A percentile compares a stretch with the other conserved stretches of the same genome.
phyloP scores from a whole-genome alignment of 2,113 vertebrate species.

The Burhinus oedicnemus region DNA sequence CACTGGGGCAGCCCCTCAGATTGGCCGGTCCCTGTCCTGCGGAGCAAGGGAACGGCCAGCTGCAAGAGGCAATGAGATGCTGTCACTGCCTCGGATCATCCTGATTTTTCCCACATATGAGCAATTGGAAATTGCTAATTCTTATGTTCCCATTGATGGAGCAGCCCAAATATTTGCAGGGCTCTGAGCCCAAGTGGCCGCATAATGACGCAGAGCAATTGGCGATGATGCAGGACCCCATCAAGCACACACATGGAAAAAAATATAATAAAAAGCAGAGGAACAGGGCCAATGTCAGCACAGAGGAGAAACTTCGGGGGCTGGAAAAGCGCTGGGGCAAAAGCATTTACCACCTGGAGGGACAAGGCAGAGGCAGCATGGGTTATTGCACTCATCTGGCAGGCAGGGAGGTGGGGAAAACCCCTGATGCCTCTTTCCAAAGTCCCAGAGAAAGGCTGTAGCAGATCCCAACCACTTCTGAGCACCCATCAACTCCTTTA shows the following conservation, averaged over 20 bases:
- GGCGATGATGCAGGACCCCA: fast-evolving
- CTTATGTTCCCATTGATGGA: neutral
- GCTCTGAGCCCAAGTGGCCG: fast-evolving
- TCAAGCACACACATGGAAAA: fast-evolving
- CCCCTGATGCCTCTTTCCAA: neutral
- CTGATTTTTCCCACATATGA: neutral
- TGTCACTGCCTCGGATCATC: neutral
- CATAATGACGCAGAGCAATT: fast-evolving
- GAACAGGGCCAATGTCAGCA: neutral
- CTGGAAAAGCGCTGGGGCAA: neutral
- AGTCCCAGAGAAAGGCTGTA: neutral
- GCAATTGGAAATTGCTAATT: neutral
- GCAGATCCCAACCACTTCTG: neutral
- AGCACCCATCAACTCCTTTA: neutral
- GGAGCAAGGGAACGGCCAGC: neutral
- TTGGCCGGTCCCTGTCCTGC: fast-evolving
- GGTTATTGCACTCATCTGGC: neutral
- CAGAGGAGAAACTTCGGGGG: neutral
- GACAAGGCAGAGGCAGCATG: neutral
- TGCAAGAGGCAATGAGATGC: neutral
- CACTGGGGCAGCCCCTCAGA: fast-evolving
- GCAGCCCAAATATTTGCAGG: neutral
- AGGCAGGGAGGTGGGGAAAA: neutral
- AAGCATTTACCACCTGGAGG: neutral
- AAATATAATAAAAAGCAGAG: neutral